phyloP scores from a whole-genome alignment of 2,797 vertebrate species.

The Dallia pectoralis region DNA sequence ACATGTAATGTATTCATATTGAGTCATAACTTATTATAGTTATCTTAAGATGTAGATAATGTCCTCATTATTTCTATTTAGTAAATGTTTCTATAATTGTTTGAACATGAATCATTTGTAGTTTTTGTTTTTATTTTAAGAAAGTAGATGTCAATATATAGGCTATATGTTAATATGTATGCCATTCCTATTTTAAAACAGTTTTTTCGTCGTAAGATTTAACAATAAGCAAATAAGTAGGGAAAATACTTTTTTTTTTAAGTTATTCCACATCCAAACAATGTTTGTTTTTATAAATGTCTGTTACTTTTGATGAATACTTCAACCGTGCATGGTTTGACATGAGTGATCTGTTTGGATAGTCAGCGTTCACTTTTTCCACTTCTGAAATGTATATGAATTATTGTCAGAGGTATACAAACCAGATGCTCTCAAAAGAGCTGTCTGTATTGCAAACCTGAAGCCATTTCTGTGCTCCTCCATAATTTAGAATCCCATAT shows the following conservation, averaged over 20 bases:
- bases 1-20: conserved; percentile 71
- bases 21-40: conserved; percentile 77
- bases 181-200: background rate
- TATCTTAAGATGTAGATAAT: conserved; percentile 77
- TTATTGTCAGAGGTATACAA: conserved; percentile 6
- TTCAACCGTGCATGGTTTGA: background rate
- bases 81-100: conserved; percentile 53
- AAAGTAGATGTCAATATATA: background rate
- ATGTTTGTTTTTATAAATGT: background rate
- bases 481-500: conserved; percentile 36
- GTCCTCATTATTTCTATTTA: conserved; percentile 75
- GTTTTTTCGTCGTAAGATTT: background rate
- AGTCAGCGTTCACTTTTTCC: background rate
- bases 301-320: background rate
- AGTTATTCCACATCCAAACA: background rate
- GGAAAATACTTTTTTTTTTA: background rate
- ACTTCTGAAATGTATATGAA: conserved; percentile 2
- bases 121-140: background rate
- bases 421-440: conserved; percentile 7
- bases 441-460: conserved; percentile 17
- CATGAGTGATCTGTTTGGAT: background rate
- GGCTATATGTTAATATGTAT: background rate
- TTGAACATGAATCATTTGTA: conserved; percentile 28
- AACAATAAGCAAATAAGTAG: background rate
- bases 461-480: conserved; percentile 14